Evolutionary conservation across 2,113 vertebrate species (phyloP).

Genomic region (Elaphurus davidianus): DNA sequence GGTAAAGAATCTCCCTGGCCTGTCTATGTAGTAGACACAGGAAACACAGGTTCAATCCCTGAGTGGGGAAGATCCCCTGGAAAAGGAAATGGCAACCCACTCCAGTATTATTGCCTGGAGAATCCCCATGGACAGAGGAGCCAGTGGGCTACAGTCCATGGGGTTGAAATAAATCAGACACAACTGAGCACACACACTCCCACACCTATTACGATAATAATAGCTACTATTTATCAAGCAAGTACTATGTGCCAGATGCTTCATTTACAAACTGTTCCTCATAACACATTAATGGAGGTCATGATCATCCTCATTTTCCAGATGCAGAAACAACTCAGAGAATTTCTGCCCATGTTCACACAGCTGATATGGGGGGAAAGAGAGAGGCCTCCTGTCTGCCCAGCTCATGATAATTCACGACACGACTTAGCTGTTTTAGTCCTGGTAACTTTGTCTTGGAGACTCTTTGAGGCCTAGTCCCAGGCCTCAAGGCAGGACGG

Average conservation of each 20-base stretch:
- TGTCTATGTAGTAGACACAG: background rate
- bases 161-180: background rate
- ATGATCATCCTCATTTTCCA: background rate
- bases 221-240: background rate
- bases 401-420: background rate
- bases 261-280: background rate
- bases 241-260: background rate
- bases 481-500: background rate
- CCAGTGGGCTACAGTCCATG: background rate
- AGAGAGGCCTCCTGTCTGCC: background rate
- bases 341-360: background rate
- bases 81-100: background rate
- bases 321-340: background rate
- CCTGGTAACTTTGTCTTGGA: background rate
- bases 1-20: background rate
- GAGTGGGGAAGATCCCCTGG: background rate
- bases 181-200: background rate
- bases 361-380: background rate
- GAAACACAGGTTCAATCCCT: background rate
- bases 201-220: background rate
- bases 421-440: background rate
- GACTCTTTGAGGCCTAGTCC: background rate
- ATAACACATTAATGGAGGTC: background rate
- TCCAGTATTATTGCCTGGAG: background rate
- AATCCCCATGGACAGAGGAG: background rate